Evolutionary conservation across 1,140 invertebrate species (phyloP).

Genomic region (Pseudomyrmex pallidus): DNA sequence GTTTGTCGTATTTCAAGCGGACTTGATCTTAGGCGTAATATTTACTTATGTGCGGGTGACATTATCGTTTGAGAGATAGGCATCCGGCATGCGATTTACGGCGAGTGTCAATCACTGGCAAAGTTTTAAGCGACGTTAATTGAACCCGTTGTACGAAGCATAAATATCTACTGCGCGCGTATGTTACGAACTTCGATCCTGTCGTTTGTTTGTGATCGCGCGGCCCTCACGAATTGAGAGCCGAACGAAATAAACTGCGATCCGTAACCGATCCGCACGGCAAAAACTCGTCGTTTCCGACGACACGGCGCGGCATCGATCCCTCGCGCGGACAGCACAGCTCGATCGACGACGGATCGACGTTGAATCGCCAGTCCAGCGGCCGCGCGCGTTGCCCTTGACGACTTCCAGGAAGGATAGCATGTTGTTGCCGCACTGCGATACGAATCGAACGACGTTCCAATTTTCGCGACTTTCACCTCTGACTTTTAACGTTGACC

Average conservation of each 20-base stretch:
- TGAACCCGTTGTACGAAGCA: conserved; percentile 78
- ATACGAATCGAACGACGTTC: neutral
- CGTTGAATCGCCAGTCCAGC: conserved; percentile 25
- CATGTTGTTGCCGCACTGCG: neutral
- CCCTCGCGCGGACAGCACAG: conserved; percentile 23
- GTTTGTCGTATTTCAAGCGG: conserved; percentile 7
- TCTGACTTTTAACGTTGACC: conserved; percentile 37
- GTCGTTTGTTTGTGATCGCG: conserved; percentile 11
- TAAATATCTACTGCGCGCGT: conserved; percentile 58
- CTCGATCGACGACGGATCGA: conserved; percentile 47
- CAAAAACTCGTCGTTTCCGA: conserved; percentile 80
- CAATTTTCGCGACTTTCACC: conserved; percentile 23
- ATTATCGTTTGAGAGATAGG: conserved; percentile 4
- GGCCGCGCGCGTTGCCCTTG: neutral
- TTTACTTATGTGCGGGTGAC: conserved; percentile 6
- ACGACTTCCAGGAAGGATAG: conserved; percentile 6
- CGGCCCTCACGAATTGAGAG: conserved; percentile 47
- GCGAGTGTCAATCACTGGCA: conserved; percentile 77
- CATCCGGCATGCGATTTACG: conserved; percentile 43
- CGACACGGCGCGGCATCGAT: conserved; percentile 55
- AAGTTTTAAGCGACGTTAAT: conserved; percentile 80
- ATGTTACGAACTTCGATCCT: conserved; percentile 45
- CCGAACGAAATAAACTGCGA: conserved; percentile 74
- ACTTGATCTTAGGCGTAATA: conserved; percentile 5
- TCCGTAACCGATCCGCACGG: conserved; percentile 19